Evolutionary conservation across 2,888 invertebrate species (phyloP).

Genomic region (Coenonympha glycerion): DNA sequence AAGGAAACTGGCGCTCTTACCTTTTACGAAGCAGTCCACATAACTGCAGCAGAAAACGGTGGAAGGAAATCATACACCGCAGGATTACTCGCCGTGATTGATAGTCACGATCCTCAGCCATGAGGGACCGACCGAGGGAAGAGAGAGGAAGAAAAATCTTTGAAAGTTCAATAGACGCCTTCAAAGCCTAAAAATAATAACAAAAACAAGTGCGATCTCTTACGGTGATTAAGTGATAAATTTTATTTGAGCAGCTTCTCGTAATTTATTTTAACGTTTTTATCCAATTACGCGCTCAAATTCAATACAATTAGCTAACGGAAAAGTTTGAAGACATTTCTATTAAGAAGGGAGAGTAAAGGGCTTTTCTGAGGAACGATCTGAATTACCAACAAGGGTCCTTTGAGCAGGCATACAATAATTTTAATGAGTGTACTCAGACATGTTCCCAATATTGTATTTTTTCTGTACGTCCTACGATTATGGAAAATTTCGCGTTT

Average conservation of each 20-base stretch:
- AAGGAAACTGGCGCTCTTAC: no score
- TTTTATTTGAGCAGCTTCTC: not conserved
- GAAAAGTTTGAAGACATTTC: not conserved
- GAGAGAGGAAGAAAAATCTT: no score
- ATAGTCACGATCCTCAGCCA: no score
- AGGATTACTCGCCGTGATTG: no score
- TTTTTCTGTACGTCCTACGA: not conserved
- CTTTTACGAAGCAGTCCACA: no score
- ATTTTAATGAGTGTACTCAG: not conserved
- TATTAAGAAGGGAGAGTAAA: not conserved
- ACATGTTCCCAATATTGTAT: not conserved
- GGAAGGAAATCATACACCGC: no score
- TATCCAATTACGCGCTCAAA: not conserved
- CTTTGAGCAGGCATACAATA: not conserved
- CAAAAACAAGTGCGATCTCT: not conserved
- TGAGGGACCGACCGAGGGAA: no score
- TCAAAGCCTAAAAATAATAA: not conserved
- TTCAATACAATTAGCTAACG: not conserved
- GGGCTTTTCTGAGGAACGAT: not conserved
- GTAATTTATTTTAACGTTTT: not conserved
- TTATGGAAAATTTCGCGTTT: no score
- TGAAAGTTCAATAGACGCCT: not conserved
- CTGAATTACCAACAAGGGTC: not conserved
- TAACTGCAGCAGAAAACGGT: no score
- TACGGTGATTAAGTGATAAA: not conserved